Evolutionary conservation across 2,113 vertebrate genomes (phyloP), one percentile per base, ranked within the genome.

Genomic region (Plecotus auritus): DNA sequence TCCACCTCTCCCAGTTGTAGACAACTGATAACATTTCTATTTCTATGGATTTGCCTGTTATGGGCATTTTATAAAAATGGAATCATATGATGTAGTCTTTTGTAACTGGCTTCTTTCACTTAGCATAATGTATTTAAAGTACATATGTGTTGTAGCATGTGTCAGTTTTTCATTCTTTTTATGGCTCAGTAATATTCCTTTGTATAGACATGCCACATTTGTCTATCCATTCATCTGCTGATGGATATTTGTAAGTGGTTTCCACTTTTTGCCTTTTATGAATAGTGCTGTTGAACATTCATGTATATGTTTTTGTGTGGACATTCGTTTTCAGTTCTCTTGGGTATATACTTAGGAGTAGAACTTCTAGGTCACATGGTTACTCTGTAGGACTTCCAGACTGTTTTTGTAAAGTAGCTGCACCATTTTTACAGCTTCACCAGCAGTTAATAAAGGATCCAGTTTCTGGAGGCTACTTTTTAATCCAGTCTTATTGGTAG

Each of bases 51-150:
- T 91, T 78, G 56, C 47, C 47, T 85, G 30, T n/a, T 74, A 9
- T 93, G n/a, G 28, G 67, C n/a, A 85, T 74, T 88, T 96, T 37
- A 64, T n/a, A 88, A n/a, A 95, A 85, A 89, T 64, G 49, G 80
- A 94, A 80, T 66, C 45, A 77, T 54, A 61, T 2, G 20, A 59
- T 66, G 5, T 30, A 8, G 67, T 74, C 16, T 92, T 78, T 87
- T 70, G 66, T 87, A 37, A 67, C 56, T 76, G 70, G 51, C 47
- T 76, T 77, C 76, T 89, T 90, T 95, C 66, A 77, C 51, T 54
- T 30, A 92, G 72, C 26, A 77, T 84, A 77, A 76, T 73, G 37
- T 54, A 69, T 94, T 86, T 45, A 89, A 94, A 80, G 35, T 66
- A 91, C 76, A 45, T 59, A 61, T 18, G 45, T 73, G 87, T 70